phyloP scores from a whole-genome alignment of 2,113 vertebrate genomes.

The Thomomys bottae region DNA sequence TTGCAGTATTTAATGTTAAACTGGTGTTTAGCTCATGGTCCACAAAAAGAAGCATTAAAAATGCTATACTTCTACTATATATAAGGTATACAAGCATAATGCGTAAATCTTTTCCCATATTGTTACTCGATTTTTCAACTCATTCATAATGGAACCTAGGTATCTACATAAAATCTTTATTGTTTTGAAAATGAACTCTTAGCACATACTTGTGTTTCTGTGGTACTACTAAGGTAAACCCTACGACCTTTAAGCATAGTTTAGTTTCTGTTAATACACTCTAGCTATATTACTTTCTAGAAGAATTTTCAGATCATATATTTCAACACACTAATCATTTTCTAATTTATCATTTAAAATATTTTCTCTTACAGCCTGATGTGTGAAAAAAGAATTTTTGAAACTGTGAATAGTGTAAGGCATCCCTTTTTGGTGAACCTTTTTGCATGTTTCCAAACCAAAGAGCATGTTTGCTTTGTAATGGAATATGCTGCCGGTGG shows the following conservation, averaged over 20 bases:
- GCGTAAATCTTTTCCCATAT: conserved; percentile 27
- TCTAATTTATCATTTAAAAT: conserved; percentile 57
- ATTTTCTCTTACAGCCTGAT: conserved; percentile 91
- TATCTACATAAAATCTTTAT: conserved; percentile 11
- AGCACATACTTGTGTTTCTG: background rate
- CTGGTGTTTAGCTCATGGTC: conserved; percentile 22
- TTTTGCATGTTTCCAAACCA: conserved; percentile 99
- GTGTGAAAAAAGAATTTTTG: conserved; percentile 99
- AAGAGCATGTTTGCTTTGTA: conserved; percentile 98
- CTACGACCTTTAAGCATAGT: background rate
- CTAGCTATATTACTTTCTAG: background rate
- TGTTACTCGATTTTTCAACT: conserved; percentile 38
- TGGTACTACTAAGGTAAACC: background rate
- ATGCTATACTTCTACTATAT: too few relatives aligned
- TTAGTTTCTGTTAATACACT: conserved; percentile 49
- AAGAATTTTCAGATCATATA: background rate
- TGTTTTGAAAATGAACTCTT: background rate
- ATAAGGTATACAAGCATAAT: background rate
- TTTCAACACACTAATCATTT: background rate
- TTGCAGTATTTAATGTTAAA: conserved; percentile 45
- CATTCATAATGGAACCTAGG: background rate
- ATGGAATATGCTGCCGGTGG: conserved; percentile 99
- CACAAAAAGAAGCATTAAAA: background rate
- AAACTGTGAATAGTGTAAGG: conserved; percentile 98
- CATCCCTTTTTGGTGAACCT: conserved; percentile 99